Percentiles rank a stretch among this genome's conserved stretches.
Evolutionary conservation across 2,888 invertebrate species (phyloP).

Genomic region (Trissolcus brochymenae): DNA sequence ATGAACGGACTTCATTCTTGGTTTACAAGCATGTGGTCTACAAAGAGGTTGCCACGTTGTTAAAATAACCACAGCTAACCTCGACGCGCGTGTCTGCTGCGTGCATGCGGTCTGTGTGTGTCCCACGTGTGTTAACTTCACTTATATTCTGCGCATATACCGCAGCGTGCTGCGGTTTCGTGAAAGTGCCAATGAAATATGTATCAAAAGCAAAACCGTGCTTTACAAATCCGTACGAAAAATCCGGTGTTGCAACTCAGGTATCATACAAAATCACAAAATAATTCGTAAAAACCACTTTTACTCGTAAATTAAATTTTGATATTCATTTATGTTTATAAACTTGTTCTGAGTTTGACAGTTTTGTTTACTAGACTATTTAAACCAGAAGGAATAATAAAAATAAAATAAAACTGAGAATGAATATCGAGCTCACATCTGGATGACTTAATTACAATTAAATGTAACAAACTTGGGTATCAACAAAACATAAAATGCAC

Average conservation of each 20-base stretch:
- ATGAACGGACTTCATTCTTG: conserved; percentile 75
- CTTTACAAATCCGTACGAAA: conserved; percentile 52
- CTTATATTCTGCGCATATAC: conserved; percentile 70
- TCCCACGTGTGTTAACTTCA: conserved; percentile 71
- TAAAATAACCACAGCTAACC: conserved; percentile 75
- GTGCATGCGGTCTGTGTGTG: conserved; percentile 57
- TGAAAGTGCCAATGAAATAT: conserved; percentile 58
- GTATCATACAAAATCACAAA: conserved; percentile 8
- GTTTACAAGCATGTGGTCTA: conserved; percentile 76
- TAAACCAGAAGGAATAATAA: too few relatives aligned
- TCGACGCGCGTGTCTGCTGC: conserved; percentile 64
- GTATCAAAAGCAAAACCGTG: conserved; percentile 54
- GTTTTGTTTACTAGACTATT: too few relatives aligned
- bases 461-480: conserved; percentile 22
- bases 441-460: conserved; percentile 30
- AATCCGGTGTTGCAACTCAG: conserved; percentile 13
- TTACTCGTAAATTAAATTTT: too few relatives aligned
- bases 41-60: conserved; percentile 76
- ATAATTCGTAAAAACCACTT: neutral
- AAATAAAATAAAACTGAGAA: too few relatives aligned
- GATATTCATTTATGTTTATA: too few relatives aligned
- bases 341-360: too few relatives aligned
- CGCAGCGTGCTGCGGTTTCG: conserved; percentile 60
- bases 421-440: too few relatives aligned
- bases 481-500: conserved; percentile 31